Conservation (phyloP, 2,113 vertebrate genomes). For the Lota lota region DNA sequence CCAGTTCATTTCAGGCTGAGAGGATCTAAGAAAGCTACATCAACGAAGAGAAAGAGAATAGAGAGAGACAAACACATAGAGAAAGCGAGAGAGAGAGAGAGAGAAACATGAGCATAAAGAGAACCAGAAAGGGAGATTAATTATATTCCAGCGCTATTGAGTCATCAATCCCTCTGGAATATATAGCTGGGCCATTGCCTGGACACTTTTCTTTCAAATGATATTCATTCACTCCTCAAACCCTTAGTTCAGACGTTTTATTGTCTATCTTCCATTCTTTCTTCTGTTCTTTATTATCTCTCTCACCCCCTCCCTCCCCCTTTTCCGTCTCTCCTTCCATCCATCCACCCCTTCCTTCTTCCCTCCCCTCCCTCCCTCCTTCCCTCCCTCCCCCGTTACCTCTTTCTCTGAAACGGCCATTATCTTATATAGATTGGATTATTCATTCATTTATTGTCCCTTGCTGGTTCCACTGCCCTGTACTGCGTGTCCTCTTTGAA, state of each 20-base stretch:
- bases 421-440: constrained; percentile 31
- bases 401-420: background rate
- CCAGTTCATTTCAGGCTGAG: too few relatives aligned
- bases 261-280: background rate
- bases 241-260: constrained; percentile 7
- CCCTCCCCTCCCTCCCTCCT: background rate
- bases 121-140: background rate
- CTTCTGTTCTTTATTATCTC: constrained; percentile 1
- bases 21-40: background rate
- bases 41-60: background rate
- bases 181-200: constrained; percentile 16
- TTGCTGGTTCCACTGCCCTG: constrained; percentile 30
- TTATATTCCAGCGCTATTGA: background rate
- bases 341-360: background rate
- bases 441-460: constrained; percentile 38
- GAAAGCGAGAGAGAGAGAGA: background rate
- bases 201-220: constrained; percentile 1
- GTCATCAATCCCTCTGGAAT: constrained; percentile 20
- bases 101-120: background rate
- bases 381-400: background rate
- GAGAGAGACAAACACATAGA: background rate
- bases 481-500: background rate
- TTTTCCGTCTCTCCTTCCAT: background rate
- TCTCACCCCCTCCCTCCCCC: constrained; percentile 10
- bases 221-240: constrained; percentile 7